Conservation (phyloP, 1,140 invertebrate genomes). For the Amphibalanus amphitrite region DNA sequence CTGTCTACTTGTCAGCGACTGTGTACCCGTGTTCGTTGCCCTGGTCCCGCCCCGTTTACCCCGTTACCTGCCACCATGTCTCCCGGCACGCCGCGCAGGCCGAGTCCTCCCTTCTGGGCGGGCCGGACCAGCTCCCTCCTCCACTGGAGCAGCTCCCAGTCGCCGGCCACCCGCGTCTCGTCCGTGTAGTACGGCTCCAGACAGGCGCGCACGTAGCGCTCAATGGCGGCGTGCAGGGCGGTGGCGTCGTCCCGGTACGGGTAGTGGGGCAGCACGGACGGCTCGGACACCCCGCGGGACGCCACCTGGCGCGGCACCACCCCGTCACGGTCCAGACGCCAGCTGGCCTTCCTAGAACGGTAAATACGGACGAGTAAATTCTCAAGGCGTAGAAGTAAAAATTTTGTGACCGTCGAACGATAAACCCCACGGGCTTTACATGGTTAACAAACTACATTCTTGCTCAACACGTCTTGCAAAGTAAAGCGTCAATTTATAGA, state of each 20-base stretch:
- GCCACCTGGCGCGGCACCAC: slow-evolving; percentile 23
- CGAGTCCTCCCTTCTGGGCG: slow-evolving; percentile 23
- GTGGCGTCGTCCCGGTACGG: slow-evolving; percentile 33
- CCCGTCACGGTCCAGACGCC: slow-evolving; percentile 23
- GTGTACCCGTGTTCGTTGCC: no score
- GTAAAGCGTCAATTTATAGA: no score
- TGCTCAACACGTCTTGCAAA: no score
- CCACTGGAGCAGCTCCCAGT: slow-evolving; percentile 30
- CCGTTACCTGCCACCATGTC: no score
- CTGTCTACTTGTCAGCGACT: no score
- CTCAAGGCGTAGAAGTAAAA: no score
- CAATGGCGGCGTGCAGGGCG: slow-evolving; percentile 26
- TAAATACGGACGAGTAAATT: no score
- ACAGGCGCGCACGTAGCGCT: slow-evolving; percentile 28
- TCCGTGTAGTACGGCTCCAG: slow-evolving; percentile 20
- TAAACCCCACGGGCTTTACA: no score
- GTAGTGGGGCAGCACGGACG: slow-evolving; percentile 28
- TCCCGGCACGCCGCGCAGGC: slow-evolving; percentile 23
- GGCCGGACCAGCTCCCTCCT: slow-evolving; percentile 25
- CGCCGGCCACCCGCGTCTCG: slow-evolving; percentile 26
- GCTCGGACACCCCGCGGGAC: slow-evolving; percentile 23
- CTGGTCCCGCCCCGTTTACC: no score
- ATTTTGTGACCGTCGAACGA: no score
- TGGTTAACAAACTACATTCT: no score
- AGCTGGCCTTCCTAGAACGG: no score